Percentiles rank a stretch among this genome's conserved stretches.
phyloP scores from a whole-genome alignment of 30 jellyfish, hydroid and myxozoan genomes.

The Morbakka virulenta region DNA sequence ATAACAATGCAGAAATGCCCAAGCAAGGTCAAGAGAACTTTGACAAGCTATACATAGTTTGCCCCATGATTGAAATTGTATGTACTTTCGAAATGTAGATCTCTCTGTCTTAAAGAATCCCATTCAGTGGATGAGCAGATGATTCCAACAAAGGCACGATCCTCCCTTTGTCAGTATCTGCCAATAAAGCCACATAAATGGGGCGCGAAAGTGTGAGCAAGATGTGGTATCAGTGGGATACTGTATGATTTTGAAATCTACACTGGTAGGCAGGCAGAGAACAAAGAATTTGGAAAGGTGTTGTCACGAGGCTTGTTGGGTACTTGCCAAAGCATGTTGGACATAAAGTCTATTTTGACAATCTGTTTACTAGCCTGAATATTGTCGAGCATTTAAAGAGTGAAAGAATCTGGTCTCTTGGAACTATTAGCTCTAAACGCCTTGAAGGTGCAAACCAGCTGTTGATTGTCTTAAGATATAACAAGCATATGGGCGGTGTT shows the following conservation, averaged over 20 bases:
- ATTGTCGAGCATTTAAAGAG: slow-evolving; percentile 1
- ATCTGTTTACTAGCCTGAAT: slow-evolving; percentile 3
- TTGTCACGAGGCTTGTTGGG: slow-evolving; percentile 21
- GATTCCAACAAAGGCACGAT: slow-evolving; percentile 18
- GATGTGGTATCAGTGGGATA: too few species aligned
- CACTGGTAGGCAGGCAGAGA: slow-evolving; percentile 16
- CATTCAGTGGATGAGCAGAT: slow-evolving; percentile 17
- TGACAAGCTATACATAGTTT: too few species aligned
- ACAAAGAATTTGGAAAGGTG: too few species aligned
- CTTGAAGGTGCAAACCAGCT: too few species aligned
- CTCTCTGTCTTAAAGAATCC: slow-evolving; percentile 10
- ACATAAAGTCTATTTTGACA: too few species aligned
- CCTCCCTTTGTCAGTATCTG: slow-evolving; percentile 2
- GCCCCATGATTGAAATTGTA: slow-evolving; percentile 11
- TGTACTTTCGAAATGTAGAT: slow-evolving; percentile 7
- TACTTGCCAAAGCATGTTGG: slow-evolving; percentile 12
- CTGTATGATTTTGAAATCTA: slow-evolving; percentile 17
- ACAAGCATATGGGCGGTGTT: too few species aligned
- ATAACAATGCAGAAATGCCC: slow-evolving; percentile 18
- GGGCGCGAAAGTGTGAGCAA: slow-evolving; percentile 29
- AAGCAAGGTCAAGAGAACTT: not conserved
- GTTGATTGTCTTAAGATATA: too few species aligned
- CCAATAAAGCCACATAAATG: slow-evolving; percentile 41
- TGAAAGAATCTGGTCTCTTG: slow-evolving; percentile 4
- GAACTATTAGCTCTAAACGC: slow-evolving; percentile 9